phyloP scores from a whole-genome alignment of 2,888 invertebrate species.

The Aporophyla lueneburgensis region DNA sequence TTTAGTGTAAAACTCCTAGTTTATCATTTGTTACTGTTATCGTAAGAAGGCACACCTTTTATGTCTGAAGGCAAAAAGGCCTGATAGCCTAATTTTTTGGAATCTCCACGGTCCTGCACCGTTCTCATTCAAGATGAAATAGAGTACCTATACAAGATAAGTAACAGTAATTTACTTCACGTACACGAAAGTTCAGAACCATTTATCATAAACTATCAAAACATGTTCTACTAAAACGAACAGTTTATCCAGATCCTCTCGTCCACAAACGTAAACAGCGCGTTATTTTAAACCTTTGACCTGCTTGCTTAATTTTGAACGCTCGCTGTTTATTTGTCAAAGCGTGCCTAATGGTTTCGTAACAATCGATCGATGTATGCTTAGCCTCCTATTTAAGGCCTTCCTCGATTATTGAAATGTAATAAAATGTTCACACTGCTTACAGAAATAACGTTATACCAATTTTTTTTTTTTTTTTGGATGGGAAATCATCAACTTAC shows the following conservation, averaged over 20 bases:
- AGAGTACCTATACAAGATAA: neutral
- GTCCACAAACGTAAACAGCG: conserved; percentile 15
- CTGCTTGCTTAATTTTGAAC: conserved; percentile 31
- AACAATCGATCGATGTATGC: conserved; percentile 54
- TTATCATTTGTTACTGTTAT: too few species aligned
- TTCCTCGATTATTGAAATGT: conserved; percentile 32
- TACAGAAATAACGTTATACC: too few species aligned
- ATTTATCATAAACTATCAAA: neutral
- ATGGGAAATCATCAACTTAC: too few species aligned
- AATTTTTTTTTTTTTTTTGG: too few species aligned
- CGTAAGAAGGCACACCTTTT: too few species aligned
- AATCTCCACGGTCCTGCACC: too few species aligned
- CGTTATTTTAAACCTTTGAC: too few species aligned
- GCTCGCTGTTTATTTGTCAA: conserved; percentile 38
- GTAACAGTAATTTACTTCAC: neutral
- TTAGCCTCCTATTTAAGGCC: conserved; percentile 56
- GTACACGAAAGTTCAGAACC: neutral
- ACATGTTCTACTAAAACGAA: conserved; percentile 6
- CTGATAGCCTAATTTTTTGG: too few species aligned
- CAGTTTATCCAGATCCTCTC: conserved; percentile 7
- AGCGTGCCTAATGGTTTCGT: conserved; percentile 45
- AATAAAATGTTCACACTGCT: conserved; percentile 48
- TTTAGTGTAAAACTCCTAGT: too few species aligned
- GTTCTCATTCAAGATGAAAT: neutral
- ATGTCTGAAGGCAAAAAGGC: too few species aligned